These are phyloP conservation scores for Neodontobutis hainanensis DNA, from an alignment of 2,113 vertebrate species.

Conservation along the genomic window DNA sequence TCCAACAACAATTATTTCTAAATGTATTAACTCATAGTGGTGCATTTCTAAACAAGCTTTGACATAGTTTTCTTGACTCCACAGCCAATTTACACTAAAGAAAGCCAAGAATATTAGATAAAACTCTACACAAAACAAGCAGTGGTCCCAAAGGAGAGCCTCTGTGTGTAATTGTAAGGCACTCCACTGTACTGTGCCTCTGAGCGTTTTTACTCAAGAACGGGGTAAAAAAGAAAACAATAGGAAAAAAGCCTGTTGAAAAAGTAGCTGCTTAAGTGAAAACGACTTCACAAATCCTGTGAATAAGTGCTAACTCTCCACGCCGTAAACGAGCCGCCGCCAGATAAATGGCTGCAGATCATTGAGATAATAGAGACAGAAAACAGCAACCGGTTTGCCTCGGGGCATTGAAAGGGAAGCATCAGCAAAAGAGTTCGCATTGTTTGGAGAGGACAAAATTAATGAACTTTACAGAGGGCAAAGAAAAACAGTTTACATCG, in stretches of 20 bases:
- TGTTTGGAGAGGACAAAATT: slow-evolving; percentile 31
- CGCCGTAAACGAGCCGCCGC: slow-evolving; percentile 40
- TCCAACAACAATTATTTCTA: background rate
- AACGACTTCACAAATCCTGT: slow-evolving; percentile 58
- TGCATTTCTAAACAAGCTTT: slow-evolving; percentile 4
- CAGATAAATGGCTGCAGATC: slow-evolving; percentile 54
- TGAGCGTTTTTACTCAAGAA: slow-evolving; percentile 57
- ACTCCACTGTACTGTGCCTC: slow-evolving; percentile 45
- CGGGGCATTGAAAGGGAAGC: slow-evolving; percentile 1
- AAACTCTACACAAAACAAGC: slow-evolving; percentile 46
- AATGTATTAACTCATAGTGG: slow-evolving; percentile 17
- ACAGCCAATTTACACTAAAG: slow-evolving; percentile 9
- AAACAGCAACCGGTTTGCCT: slow-evolving; percentile 41
- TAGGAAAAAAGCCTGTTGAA: slow-evolving; percentile 29
- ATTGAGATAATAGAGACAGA: slow-evolving; percentile 43
- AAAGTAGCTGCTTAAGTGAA: slow-evolving; percentile 62
- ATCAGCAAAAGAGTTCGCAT: slow-evolving; percentile 29
- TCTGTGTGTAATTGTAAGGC: slow-evolving; percentile 45
- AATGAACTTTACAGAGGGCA: slow-evolving; percentile 32
- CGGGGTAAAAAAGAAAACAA: background rate
- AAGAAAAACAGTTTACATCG: too few relatives aligned
- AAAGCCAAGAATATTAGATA: slow-evolving; percentile 7
- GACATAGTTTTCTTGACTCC: background rate
- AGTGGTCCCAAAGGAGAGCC: slow-evolving; percentile 19
- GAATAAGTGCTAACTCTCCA: slow-evolving; percentile 60